A percentile compares a stretch with the other conserved stretches of the same genome.
Conservation (phyloP, 2,113 vertebrate species). For the Elaphurus davidianus region DNA sequence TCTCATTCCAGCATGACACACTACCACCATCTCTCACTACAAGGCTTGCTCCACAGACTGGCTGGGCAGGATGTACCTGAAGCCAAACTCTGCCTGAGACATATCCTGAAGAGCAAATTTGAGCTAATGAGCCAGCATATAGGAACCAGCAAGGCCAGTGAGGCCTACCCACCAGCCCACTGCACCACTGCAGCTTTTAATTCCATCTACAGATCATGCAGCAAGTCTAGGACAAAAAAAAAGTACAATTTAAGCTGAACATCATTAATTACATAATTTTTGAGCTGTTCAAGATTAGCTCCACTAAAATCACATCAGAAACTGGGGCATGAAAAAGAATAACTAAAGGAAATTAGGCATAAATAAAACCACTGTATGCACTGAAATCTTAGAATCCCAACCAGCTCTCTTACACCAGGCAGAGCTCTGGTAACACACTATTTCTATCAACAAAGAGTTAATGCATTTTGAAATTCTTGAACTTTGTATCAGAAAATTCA, state of each 20-base stretch:
- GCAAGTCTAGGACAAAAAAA: neutral
- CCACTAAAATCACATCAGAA: conserved; percentile 35
- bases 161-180: neutral
- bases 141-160: neutral
- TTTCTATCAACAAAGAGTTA: neutral
- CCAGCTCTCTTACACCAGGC: neutral
- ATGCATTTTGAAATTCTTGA: neutral
- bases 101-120: neutral
- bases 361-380: neutral
- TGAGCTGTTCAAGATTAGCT: conserved; percentile 24
- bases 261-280: conserved; percentile 33
- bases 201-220: neutral
- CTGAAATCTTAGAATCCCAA: neutral
- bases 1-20: neutral
- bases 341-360: neutral
- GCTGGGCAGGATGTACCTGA: neutral
- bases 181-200: neutral
- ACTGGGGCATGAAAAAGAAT: neutral
- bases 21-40: neutral
- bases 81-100: neutral
- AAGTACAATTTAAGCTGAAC: conserved; percentile 23
- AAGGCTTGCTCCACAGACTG: neutral
- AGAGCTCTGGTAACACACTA: neutral
- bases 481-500: neutral
- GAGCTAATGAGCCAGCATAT: neutral